Percentiles rank a stretch among this genome's conserved stretches.
Evolutionary conservation across 2,888 invertebrate genomes (phyloP).

Genomic region (Sinelater perroti): DNA sequence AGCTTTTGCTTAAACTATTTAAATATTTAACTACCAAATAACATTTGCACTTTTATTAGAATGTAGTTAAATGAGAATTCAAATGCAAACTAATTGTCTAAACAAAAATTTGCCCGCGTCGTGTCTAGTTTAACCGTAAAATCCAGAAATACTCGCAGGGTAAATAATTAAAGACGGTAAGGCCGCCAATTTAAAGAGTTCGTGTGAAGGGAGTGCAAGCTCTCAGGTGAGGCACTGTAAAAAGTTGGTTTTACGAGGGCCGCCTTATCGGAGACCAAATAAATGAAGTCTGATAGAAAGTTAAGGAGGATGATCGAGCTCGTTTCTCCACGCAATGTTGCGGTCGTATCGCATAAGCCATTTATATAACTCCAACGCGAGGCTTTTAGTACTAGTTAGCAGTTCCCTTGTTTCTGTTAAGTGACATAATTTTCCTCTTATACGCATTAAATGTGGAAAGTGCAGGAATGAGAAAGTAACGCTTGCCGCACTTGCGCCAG

Average conservation of each 20-base stretch:
- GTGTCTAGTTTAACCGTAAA: no score
- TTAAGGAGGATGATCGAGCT: slow-evolving; percentile 49
- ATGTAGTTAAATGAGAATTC: no score
- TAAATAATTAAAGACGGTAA: no score
- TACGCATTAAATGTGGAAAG: slow-evolving; percentile 57
- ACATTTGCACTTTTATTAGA: no score
- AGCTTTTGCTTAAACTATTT: no score
- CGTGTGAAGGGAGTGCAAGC: slow-evolving; percentile 8
- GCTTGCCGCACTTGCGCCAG: slow-evolving; percentile 37
- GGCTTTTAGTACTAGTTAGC: slow-evolving; percentile 59
- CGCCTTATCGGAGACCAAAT: slow-evolving; percentile 31
- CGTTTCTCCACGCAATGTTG: slow-evolving; percentile 44
- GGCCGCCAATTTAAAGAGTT: no score
- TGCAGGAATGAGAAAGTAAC: slow-evolving; percentile 51
- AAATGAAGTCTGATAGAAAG: slow-evolving; percentile 38
- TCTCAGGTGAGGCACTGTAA: slow-evolving; percentile 12
- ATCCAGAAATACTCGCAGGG: no score
- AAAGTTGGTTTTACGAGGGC: slow-evolving; percentile 25
- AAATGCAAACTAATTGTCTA: no score
- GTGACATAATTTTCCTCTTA: slow-evolving; percentile 61
- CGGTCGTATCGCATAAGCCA: slow-evolving; percentile 54
- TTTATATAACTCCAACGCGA: slow-evolving; percentile 55
- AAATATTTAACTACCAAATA: no score
- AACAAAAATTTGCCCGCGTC: no score
- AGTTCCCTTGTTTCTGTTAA: slow-evolving; percentile 58